These are phyloP conservation scores for Bilobella aurantiaca DNA, from an alignment of 1,140 invertebrate genomes.

Conservation along the genomic window DNA sequence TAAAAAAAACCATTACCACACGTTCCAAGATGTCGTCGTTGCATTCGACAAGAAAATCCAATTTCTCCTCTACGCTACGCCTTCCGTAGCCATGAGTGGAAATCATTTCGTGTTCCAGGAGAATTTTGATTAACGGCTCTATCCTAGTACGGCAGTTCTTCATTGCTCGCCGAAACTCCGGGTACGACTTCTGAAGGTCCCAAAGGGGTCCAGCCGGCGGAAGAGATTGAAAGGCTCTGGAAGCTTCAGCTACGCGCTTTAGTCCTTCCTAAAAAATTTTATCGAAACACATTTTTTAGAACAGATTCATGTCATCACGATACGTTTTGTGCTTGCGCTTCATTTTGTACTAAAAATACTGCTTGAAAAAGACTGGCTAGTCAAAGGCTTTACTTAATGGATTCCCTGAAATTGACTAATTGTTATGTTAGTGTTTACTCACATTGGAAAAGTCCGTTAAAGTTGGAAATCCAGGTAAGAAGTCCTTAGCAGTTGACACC, in stretches of 20 bases:
- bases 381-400: background rate
- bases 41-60: constrained; percentile 60
- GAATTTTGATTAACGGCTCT: constrained; percentile 41
- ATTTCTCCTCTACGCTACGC: constrained; percentile 56
- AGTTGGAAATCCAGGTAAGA: background rate
- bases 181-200: constrained; percentile 57
- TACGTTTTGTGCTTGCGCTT: too few species aligned
- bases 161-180: constrained; percentile 54
- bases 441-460: background rate
- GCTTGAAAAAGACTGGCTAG: background rate
- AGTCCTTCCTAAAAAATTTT: constrained; percentile 48
- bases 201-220: constrained; percentile 53
- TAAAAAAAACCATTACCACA: constrained; percentile 48
- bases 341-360: background rate
- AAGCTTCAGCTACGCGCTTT: constrained; percentile 50
- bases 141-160: constrained; percentile 49
- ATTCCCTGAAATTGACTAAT: too few species aligned
- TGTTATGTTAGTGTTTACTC: background rate
- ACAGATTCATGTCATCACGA: too few species aligned
- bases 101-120: constrained; percentile 51
- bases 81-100: constrained; percentile 47
- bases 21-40: constrained; percentile 73
- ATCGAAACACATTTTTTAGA: too few species aligned
- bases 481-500: background rate
- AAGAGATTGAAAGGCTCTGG: constrained; percentile 54